Conservation (phyloP, 2,888 invertebrate genomes). For the Parnassius orleans region DNA sequence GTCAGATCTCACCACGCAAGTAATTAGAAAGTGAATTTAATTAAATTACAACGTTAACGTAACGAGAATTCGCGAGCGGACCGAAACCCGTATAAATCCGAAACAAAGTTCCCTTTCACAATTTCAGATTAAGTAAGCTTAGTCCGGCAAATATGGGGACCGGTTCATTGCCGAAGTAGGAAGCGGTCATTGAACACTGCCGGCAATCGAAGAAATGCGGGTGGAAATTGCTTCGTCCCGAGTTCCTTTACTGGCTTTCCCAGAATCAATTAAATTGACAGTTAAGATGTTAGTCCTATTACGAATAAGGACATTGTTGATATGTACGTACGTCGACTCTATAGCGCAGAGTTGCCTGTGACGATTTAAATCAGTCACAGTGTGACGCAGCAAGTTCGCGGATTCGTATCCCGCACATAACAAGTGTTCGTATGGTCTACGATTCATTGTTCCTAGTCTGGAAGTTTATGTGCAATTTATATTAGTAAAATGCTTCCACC, state of each 20-base stretch:
- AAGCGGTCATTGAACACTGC: conserved; percentile 15
- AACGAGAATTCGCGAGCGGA: conserved; percentile 13
- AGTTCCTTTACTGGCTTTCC: conserved; percentile 7
- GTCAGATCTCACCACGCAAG: conserved; percentile 1
- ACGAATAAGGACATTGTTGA: too few species aligned
- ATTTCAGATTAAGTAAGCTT: conserved; percentile 23
- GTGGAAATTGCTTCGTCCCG: conserved; percentile 21
- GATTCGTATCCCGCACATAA: too few species aligned
- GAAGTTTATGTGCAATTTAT: too few species aligned
- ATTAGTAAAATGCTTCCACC: too few species aligned
- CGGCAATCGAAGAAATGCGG: conserved; percentile 22
- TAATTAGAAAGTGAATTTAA: conserved; percentile 22
- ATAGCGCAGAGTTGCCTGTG: too few species aligned
- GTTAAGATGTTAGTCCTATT: neutral
- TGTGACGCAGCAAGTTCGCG: too few species aligned
- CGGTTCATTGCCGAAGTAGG: conserved; percentile 10
- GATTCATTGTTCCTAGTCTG: too few species aligned
- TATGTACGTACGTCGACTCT: neutral
- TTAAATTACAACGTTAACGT: conserved; percentile 15
- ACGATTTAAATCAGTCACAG: too few species aligned
- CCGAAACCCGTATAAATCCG: conserved; percentile 14
- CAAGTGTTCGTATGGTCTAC: too few species aligned
- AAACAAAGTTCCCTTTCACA: conserved; percentile 19
- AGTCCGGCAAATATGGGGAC: conserved; percentile 6
- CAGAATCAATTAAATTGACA: conserved; percentile 3